phyloP scores from a whole-genome alignment of 1,140 invertebrate genomes.

The Philaenus spumarius region DNA sequence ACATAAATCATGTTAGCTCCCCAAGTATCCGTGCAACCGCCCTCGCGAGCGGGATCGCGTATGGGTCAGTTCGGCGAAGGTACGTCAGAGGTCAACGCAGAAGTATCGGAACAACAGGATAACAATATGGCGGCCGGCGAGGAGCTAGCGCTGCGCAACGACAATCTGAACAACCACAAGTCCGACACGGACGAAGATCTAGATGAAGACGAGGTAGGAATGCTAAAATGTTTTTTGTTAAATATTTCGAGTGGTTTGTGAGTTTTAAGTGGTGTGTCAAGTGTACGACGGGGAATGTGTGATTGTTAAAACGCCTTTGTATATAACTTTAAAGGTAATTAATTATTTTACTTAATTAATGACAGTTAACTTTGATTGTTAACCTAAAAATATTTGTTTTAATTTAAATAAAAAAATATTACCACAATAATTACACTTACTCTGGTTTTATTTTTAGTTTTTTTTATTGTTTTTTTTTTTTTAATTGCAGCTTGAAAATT shows the following conservation, averaged over 20 bases:
- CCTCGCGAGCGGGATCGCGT: background rate
- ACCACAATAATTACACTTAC: no score
- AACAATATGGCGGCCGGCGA: constrained; percentile 8
- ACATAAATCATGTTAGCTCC: constrained; percentile 8
- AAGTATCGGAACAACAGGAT: background rate
- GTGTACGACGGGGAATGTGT: no score
- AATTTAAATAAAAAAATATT: no score
- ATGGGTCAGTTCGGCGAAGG: background rate
- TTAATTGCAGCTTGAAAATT: no score
- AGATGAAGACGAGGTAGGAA: constrained; percentile 18
- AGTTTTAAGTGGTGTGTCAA: no score
- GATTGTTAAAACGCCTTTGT: no score
- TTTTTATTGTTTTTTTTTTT: no score
- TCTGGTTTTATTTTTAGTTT: no score
- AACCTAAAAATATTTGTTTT: no score
- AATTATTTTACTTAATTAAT: no score
- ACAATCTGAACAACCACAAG: background rate
- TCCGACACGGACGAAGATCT: constrained; percentile 16
- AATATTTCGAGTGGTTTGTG: background rate
- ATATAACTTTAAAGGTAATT: no score
- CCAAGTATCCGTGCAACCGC: constrained; percentile 10
- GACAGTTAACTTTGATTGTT: no score
- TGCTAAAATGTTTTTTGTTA: background rate
- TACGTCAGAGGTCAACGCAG: background rate
- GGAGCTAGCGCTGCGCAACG: background rate